phyloP scores from a whole-genome alignment of 2,113 vertebrate genomes.

The Onychostoma macrolepis region DNA sequence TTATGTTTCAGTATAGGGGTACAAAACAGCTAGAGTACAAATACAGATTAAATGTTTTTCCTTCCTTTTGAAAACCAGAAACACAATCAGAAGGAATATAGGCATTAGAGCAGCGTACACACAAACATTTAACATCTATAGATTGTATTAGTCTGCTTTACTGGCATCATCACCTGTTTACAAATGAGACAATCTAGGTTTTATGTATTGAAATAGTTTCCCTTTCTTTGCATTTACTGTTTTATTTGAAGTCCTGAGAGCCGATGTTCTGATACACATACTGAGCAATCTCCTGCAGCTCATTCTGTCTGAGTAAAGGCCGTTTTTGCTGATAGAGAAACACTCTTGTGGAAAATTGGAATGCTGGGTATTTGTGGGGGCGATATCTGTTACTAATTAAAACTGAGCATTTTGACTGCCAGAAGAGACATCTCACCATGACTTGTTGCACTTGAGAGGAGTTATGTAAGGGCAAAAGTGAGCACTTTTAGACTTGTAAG shows the following conservation, averaged over 20 bases:
- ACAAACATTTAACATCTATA: conserved; percentile 1
- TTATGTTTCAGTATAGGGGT: background rate
- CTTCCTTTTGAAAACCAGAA: conserved; percentile 46
- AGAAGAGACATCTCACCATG: conserved; percentile 33
- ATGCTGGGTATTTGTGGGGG: conserved; percentile 46
- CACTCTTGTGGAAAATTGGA: conserved; percentile 4
- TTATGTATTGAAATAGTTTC: background rate
- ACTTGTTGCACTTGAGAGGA: conserved; percentile 35
- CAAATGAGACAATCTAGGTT: background rate
- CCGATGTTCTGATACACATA: background rate
- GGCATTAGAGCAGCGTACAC: conserved; percentile 18
- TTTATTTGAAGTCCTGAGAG: background rate
- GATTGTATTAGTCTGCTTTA: background rate
- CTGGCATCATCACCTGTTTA: background rate
- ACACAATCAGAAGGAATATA: conserved; percentile 8
- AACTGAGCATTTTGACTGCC: conserved; percentile 49
- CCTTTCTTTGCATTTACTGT: background rate
- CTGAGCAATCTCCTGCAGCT: background rate
- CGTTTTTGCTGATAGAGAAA: conserved; percentile 27
- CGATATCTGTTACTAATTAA: conserved; percentile 56
- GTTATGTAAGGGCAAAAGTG: conserved; percentile 14
- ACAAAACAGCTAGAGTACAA: conserved; percentile 15
- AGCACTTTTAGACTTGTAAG: conserved; percentile 9
- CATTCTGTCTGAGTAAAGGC: background rate
- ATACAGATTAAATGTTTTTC: conserved; percentile 26